A percentile compares a stretch with the other conserved stretches of the same genome.
These are phyloP conservation scores for Blomia tropicalis DNA, from an alignment of 2,888 invertebrate genomes.

Conservation along the genomic window DNA sequence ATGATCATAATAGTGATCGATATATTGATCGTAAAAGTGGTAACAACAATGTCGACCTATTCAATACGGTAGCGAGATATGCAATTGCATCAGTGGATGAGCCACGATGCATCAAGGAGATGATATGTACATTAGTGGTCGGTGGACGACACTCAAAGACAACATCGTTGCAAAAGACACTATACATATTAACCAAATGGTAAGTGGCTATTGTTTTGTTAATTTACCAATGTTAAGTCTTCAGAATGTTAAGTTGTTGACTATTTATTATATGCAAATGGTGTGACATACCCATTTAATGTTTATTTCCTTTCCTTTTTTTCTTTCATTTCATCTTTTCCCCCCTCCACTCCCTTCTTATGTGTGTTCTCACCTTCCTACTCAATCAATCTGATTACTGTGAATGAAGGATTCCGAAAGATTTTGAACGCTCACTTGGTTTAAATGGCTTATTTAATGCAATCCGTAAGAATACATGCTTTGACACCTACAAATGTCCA, in stretches of 20 bases:
- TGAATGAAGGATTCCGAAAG: conserved; percentile 15
- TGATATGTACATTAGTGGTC: conserved; percentile 17
- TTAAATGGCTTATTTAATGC: conserved; percentile 15
- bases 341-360: too few species aligned
- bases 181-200: conserved; percentile 17
- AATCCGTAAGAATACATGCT: conserved; percentile 1
- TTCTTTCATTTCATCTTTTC: too few species aligned
- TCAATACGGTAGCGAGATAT: conserved; percentile 10
- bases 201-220: background rate
- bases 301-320: background rate
- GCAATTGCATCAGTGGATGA: conserved; percentile 20
- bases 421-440: background rate
- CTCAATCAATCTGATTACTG: too few species aligned
- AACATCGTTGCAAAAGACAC: background rate
- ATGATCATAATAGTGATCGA: background rate
- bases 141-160: conserved; percentile 17
- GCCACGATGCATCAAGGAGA: conserved; percentile 16
- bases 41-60: background rate
- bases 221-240: too few species aligned
- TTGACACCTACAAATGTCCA: conserved; percentile 11
- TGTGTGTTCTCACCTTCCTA: too few species aligned
- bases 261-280: background rate
- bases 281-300: too few species aligned
- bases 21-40: background rate
- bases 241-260: background rate